phyloP scores from a whole-genome alignment of 2,797 vertebrate genomes.

The Novumbra hubbsi region DNA sequence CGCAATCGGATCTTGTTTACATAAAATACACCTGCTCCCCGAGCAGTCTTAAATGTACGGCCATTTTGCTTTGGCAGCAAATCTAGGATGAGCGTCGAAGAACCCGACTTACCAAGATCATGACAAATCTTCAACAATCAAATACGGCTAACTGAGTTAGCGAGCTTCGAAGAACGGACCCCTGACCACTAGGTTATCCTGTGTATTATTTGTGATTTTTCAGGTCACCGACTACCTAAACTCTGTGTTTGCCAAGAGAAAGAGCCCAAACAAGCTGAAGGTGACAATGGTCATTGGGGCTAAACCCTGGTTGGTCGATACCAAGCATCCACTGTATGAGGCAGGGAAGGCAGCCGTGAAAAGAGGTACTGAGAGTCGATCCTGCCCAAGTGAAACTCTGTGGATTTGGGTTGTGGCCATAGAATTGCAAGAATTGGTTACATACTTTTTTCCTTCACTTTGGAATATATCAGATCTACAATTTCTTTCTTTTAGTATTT shows the following conservation, averaged over 20 bases:
- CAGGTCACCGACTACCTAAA: constrained; percentile 70
- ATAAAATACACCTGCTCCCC: too few relatives aligned
- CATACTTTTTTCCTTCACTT: not conserved
- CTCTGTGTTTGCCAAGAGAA: constrained; percentile 80
- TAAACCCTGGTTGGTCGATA: constrained; percentile 81
- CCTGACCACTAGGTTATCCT: too few relatives aligned
- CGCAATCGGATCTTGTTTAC: too few relatives aligned
- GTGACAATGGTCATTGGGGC: constrained; percentile 81
- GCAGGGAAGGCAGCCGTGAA: constrained; percentile 82
- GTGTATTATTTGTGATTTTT: not conserved
- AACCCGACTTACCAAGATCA: too few relatives aligned
- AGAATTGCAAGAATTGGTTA: not conserved
- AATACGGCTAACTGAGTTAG: too few relatives aligned
- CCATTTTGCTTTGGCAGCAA: too few relatives aligned
- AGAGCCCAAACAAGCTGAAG: constrained; percentile 85
- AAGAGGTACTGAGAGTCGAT: constrained; percentile 69
- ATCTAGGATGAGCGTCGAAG: too few relatives aligned
- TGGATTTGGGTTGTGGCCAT: not conserved
- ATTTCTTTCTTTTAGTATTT: constrained; percentile 76
- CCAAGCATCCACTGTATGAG: constrained; percentile 73
- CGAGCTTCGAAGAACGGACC: too few relatives aligned
- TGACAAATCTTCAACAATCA: too few relatives aligned
- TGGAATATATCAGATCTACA: not conserved
- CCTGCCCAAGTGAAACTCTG: not conserved
- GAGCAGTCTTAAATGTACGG: too few relatives aligned